phyloP scores from a whole-genome alignment of 2,797 vertebrate genomes.

The Hemitrygon akajei region DNA sequence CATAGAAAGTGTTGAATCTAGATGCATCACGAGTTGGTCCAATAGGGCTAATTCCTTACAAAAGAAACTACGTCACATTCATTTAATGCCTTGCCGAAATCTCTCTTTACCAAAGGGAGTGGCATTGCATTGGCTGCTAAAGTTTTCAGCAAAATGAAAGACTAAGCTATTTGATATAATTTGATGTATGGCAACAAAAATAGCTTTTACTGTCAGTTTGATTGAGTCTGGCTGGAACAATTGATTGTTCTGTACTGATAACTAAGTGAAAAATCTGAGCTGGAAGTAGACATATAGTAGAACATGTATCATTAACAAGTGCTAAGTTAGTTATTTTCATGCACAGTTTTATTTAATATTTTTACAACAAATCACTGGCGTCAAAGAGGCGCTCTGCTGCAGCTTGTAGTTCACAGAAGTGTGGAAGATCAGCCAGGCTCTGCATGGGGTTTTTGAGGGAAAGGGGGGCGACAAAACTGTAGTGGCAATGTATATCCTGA shows the following conservation, averaged over 20 bases:
- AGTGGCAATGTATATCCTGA: background rate
- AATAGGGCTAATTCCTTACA: background rate
- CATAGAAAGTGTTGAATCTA: too few species aligned
- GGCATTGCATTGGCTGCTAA: background rate
- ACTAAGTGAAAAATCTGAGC: background rate
- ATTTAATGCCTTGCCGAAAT: background rate
- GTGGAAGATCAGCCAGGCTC: background rate
- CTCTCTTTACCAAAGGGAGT: background rate
- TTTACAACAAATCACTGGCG: background rate
- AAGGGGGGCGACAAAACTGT: too few species aligned
- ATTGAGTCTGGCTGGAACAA: background rate
- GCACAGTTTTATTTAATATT: background rate
- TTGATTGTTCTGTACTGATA: background rate
- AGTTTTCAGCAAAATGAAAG: background rate
- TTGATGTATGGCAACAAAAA: background rate
- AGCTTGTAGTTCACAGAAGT: background rate
- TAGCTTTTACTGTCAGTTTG: constrained; percentile 9
- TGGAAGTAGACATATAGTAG: background rate
- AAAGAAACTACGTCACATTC: background rate
- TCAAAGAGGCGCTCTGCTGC: background rate
- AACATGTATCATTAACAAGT: background rate
- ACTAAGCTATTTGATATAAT: background rate
- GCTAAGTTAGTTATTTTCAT: background rate
- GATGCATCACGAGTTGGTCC: too few species aligned
- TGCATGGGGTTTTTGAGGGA: background rate